phyloP scores from a whole-genome alignment of 2,888 invertebrate species.

The Prionchulus punctatus region DNA sequence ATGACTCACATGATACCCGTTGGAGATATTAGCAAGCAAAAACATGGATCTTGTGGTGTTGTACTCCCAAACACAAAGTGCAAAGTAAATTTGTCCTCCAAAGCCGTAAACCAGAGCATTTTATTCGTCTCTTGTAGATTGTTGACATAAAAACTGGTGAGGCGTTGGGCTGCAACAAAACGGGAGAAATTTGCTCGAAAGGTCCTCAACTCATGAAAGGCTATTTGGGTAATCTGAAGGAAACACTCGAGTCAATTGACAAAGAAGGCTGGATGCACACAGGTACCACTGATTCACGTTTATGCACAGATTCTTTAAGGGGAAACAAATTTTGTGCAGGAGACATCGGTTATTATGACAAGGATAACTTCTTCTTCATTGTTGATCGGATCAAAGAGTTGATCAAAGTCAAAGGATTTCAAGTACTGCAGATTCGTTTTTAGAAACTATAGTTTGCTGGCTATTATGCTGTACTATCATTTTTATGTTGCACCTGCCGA shows the following conservation, averaged over 20 bases:
- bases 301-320: no score
- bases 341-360: constrained; percentile 63
- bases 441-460: no score
- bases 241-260: neutral
- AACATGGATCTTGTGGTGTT: neutral
- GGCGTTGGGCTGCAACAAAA: neutral
- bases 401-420: constrained; percentile 73
- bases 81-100: neutral
- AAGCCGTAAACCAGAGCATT: neutral
- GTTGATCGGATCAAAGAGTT: constrained; percentile 72
- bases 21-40: neutral
- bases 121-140: neutral
- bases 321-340: no score
- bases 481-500: no score
- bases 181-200: neutral
- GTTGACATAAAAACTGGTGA: constrained; percentile 1
- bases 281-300: no score
- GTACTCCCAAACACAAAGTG: neutral
- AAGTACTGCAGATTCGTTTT: no score
- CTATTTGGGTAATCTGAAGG: neutral
- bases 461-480: no score
- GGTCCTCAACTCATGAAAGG: neutral
- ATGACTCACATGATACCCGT: neutral
- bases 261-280: neutral
- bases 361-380: constrained; percentile 57